Conservation (phyloP, 1,140 invertebrate species). For the Pomacea maculata region DNA sequence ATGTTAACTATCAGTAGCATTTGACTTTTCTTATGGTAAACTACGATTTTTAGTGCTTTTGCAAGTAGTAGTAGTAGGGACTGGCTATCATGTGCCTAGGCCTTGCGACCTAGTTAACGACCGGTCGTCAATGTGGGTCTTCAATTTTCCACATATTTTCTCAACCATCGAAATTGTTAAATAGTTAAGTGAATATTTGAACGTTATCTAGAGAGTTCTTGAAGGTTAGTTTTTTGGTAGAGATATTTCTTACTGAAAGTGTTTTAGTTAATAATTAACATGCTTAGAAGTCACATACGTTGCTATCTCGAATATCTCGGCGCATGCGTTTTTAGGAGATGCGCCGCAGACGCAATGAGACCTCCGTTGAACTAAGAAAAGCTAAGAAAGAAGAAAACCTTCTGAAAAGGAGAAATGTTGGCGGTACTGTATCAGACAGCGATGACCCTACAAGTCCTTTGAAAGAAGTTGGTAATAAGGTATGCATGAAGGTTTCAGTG, state of each 20-base stretch:
- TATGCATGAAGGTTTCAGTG: constrained; percentile 7
- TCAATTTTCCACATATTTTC: too few species aligned
- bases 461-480: constrained; percentile 51
- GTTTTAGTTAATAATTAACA: neutral
- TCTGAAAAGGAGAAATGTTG: constrained; percentile 92
- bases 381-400: constrained; percentile 96
- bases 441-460: constrained; percentile 58
- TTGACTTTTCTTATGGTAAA: too few species aligned
- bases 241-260: neutral
- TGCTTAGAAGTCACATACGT: neutral
- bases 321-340: constrained; percentile 65
- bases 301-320: neutral
- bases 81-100: neutral
- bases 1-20: too few species aligned
- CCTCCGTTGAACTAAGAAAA: constrained; percentile 94
- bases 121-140: too few species aligned
- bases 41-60: too few species aligned
- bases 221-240: neutral
- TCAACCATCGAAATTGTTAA: too few species aligned
- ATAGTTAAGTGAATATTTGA: too few species aligned
- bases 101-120: too few species aligned
- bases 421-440: constrained; percentile 35
- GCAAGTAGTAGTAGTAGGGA: neutral
- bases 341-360: constrained; percentile 93
- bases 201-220: too few species aligned